These are phyloP conservation scores for Capra hircus DNA, from an alignment of 2,113 vertebrate genomes.

Conservation along the genomic window DNA sequence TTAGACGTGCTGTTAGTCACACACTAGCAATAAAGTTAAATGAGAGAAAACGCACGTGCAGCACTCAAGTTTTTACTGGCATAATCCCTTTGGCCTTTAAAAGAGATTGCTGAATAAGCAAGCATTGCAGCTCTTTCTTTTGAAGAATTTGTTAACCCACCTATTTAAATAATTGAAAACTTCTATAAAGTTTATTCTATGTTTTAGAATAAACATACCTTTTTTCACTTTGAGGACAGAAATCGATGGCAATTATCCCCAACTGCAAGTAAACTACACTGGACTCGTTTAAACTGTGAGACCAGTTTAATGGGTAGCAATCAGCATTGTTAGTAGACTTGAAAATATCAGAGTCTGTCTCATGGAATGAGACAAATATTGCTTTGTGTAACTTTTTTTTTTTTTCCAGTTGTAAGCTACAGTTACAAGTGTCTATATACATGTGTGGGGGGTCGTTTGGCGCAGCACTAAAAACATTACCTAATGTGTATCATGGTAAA, in stretches of 20 bases:
- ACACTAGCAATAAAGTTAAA: background rate
- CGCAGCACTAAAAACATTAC: background rate
- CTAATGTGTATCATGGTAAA: background rate
- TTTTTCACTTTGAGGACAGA: background rate
- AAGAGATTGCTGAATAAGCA: background rate
- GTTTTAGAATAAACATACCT: background rate
- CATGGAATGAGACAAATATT: background rate
- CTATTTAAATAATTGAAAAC: background rate
- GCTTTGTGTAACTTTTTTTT: background rate
- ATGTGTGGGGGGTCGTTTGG: background rate
- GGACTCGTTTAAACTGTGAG: background rate
- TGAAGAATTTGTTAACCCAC: background rate
- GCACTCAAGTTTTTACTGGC: background rate
- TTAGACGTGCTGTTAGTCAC: background rate
- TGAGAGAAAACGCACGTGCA: background rate
- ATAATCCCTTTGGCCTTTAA: background rate
- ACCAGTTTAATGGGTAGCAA: background rate
- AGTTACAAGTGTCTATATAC: background rate
- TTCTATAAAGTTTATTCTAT: background rate
- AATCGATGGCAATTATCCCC: background rate
- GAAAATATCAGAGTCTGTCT: background rate
- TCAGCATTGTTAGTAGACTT: background rate
- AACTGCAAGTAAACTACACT: background rate
- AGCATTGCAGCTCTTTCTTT: background rate
- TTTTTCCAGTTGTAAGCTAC: background rate